These are phyloP conservation scores for Rotaria magnacalcarata DNA, from an alignment of 2,888 invertebrate species.

Conservation along the genomic window DNA sequence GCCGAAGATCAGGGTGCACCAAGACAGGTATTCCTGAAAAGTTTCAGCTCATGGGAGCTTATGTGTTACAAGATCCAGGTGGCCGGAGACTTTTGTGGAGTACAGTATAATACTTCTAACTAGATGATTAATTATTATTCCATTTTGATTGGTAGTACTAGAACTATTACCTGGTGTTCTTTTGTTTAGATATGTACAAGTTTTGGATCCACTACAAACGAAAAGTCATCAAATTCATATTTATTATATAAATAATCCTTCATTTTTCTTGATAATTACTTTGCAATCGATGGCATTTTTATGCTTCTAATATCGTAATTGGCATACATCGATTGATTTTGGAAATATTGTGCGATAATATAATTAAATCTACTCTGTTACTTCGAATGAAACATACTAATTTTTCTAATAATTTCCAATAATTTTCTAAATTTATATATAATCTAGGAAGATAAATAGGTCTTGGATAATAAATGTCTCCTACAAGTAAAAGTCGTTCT, in stretches of 20 bases:
- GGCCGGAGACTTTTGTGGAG: no score
- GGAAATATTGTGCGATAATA: neutral
- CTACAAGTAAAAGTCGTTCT: neutral
- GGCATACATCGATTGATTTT: neutral
- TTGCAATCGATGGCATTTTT: neutral
- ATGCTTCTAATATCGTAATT: neutral
- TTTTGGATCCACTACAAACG: neutral
- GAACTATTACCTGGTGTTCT: neutral
- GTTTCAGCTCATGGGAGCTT: no score
- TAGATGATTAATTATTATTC: no score
- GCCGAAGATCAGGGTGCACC: no score
- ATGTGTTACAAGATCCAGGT: no score
- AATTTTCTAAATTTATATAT: neutral
- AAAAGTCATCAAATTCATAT: neutral
- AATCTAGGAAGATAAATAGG: neutral
- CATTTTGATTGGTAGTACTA: no score
- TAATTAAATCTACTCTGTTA: neutral
- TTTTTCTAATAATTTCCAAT: slow-evolving; percentile 3
- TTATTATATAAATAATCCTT: neutral
- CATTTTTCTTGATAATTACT: neutral
- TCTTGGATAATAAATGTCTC: neutral
- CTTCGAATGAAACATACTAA: neutral
- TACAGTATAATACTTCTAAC: no score
- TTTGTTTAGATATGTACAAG: neutral
- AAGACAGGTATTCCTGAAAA: no score